Percentiles rank a stretch among this genome's conserved stretches.
Evolutionary conservation across 2,888 invertebrate genomes (phyloP).

Genomic region (Dinocampus coccinellae): DNA sequence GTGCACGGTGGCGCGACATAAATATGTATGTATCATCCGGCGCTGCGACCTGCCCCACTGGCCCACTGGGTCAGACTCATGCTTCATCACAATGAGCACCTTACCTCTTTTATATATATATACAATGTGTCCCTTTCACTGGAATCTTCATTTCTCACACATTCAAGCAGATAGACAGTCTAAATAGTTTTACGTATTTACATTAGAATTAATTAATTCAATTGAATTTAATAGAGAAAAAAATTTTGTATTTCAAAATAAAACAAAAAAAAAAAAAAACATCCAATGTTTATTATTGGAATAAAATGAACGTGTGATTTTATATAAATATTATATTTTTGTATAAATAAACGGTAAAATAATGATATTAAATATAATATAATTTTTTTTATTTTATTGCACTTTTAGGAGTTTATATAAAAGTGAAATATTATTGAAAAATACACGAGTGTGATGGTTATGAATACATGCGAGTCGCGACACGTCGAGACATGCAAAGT

Average conservation of each 20-base stretch:
- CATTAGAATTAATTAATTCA: no score
- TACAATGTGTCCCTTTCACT: constrained; percentile 21
- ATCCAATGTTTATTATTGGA: no score
- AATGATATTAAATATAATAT: not conserved
- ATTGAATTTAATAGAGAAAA: no score
- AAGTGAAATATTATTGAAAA: not conserved
- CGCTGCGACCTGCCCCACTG: constrained; percentile 68
- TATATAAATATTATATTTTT: no score
- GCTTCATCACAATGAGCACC: constrained; percentile 68
- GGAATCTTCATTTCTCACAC: constrained; percentile 51
- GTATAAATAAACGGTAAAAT: no score
- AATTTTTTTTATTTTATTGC: not conserved
- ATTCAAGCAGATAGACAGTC: constrained; percentile 61
- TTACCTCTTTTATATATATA: constrained; percentile 43
- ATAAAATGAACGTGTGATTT: no score
- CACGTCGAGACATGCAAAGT: constrained; percentile 44
- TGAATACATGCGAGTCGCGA: constrained; percentile 61
- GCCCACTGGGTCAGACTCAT: constrained; percentile 69
- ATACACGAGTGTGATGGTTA: constrained; percentile 47
- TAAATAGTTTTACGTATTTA: no score
- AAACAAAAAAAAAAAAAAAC: no score
- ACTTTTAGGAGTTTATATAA: no score
- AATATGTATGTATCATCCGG: constrained; percentile 69
- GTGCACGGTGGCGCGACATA: constrained; percentile 65
- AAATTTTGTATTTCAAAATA: no score